Conservation (phyloP, 2,797 vertebrate genomes). For the Pitangus sulphuratus region DNA sequence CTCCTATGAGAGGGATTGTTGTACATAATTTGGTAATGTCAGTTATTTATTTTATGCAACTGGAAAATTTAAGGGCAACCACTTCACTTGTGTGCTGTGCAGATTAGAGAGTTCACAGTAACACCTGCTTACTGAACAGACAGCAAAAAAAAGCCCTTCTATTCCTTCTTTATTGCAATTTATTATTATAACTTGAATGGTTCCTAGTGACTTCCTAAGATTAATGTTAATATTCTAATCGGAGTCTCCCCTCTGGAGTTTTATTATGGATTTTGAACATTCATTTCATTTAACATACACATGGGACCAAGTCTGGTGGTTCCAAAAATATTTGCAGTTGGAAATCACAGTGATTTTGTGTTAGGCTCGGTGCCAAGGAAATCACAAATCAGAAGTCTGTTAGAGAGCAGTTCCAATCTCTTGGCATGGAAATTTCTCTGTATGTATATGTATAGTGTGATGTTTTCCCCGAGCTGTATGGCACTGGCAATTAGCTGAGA, state of each 20-base stretch:
- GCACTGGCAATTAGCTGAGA: slow-evolving; percentile 3
- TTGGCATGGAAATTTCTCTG: slow-evolving; percentile 22
- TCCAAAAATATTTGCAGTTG: slow-evolving; percentile 72
- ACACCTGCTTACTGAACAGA: slow-evolving; percentile 54
- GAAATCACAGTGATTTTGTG: slow-evolving; percentile 69
- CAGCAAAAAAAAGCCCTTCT: slow-evolving; percentile 32
- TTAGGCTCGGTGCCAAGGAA: slow-evolving; percentile 66
- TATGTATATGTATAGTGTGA: not conserved
- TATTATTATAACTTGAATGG: slow-evolving; percentile 50
- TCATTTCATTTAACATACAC: slow-evolving; percentile 55
- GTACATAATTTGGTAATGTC: not conserved
- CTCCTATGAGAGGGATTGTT: not conserved
- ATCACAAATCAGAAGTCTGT: slow-evolving; percentile 65
- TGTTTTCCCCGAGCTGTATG: not conserved
- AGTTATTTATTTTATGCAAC: slow-evolving; percentile 42
- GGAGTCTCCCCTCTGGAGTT: slow-evolving; percentile 49
- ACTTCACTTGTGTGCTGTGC: slow-evolving; percentile 7
- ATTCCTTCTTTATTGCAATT: slow-evolving; percentile 36
- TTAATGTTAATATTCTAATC: slow-evolving; percentile 66
- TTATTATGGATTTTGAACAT: slow-evolving; percentile 53
- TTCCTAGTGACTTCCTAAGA: slow-evolving; percentile 66
- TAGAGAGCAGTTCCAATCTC: slow-evolving; percentile 28
- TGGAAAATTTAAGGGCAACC: slow-evolving; percentile 46
- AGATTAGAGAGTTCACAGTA: slow-evolving; percentile 16
- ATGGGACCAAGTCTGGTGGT: slow-evolving; percentile 56